Evolutionary conservation across 1,140 invertebrate genomes (phyloP).

Genomic region (Drosophila tani): DNA sequence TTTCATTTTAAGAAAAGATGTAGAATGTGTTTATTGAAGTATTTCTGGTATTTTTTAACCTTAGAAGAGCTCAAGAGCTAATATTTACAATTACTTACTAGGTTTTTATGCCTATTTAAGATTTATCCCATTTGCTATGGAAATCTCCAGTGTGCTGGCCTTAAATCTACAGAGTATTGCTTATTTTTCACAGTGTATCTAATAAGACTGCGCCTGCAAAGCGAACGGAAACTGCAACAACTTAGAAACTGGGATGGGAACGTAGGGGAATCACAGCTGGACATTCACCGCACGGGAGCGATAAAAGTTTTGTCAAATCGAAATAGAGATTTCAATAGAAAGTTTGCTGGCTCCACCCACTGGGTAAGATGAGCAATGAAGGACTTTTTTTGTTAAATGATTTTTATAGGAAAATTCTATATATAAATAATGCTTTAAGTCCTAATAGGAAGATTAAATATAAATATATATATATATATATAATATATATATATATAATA

Average conservation of each 20-base stretch:
- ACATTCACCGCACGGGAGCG: conserved; percentile 42
- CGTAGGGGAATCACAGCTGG: conserved; percentile 33
- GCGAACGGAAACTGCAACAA: conserved; percentile 45
- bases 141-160: background rate
- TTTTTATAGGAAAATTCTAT: no score
- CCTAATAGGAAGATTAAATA: no score
- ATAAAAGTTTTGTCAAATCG: conserved; percentile 54
- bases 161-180: no score
- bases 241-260: conserved; percentile 14
- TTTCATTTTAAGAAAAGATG: no score
- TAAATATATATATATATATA: no score
- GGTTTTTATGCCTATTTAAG: background rate
- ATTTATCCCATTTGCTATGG: background rate
- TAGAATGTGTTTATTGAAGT: no score
- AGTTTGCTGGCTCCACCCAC: conserved; percentile 43
- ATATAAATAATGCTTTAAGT: background rate
- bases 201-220: conserved; percentile 21
- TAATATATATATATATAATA: no score
- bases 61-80: no score
- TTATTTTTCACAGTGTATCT: background rate
- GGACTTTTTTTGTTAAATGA: background rate
- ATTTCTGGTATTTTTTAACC: no score
- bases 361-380: background rate
- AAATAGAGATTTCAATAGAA: conserved; percentile 62
- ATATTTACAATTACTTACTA: no score